Conservation (phyloP, 2,888 invertebrate genomes). For the Hetaerina titia region DNA sequence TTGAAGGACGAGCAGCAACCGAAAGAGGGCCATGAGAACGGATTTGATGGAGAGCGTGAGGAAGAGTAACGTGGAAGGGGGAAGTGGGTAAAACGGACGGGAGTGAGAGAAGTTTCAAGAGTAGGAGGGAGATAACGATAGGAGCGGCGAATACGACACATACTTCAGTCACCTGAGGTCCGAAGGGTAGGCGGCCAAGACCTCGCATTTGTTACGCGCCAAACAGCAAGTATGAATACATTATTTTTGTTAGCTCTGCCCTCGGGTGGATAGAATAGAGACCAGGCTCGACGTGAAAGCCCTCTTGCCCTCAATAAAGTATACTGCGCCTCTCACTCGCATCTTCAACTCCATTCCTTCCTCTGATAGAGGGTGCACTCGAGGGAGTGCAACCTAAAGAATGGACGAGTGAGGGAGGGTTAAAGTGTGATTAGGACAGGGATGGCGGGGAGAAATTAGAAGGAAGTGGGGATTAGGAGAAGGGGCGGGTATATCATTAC, state of each 20-base stretch:
- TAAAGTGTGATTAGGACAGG: too few relatives aligned
- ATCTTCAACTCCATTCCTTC: too few relatives aligned
- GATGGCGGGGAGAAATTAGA: too few relatives aligned
- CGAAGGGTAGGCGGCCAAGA: neutral
- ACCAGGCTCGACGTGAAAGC: neutral
- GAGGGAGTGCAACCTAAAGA: too few relatives aligned
- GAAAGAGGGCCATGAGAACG: too few relatives aligned
- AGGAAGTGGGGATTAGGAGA: too few relatives aligned
- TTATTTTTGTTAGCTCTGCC: neutral
- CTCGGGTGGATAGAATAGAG: neutral
- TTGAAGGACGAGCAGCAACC: too few relatives aligned
- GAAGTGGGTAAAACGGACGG: too few relatives aligned
- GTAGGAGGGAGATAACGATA: neutral
- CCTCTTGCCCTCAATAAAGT: neutral
- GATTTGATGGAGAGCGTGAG: neutral
- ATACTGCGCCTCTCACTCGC: too few relatives aligned
- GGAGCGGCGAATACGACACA: neutral
- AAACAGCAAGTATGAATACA: constrained; percentile 15
- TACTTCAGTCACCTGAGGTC: neutral
- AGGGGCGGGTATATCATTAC: too few relatives aligned
- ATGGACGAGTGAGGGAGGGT: too few relatives aligned
- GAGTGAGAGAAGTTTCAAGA: neutral
- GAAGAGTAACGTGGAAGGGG: neutral
- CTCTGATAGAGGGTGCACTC: too few relatives aligned
- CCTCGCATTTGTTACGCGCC: constrained; percentile 32